Evolutionary conservation across 2,113 vertebrate genomes (phyloP), one percentile per base, ranked within the genome.

Genomic region (Scolopax mira): DNA sequence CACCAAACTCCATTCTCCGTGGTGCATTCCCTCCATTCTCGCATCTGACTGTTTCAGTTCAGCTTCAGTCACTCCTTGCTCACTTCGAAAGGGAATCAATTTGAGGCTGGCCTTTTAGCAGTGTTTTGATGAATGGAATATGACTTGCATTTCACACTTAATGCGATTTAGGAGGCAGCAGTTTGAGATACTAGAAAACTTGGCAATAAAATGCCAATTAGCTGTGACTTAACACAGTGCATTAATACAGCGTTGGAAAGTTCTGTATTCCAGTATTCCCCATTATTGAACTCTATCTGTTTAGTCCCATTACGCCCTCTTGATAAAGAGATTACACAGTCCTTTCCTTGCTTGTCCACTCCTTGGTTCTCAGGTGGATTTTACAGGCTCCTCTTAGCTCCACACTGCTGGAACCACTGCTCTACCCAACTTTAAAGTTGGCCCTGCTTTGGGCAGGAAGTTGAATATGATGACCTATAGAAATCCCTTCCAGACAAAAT

Each of bases 191-290:
- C 30, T 42, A 21, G 73, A 78, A 93, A 79, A 85, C 61, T 44
- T 88, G 70, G 88, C 93, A 97, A 87, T 89, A 89, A 95, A 93
- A 85, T 85, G 66, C 66, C 92, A 91, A 79, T 95, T 96, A 94
- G 52, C 74, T 89, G 58, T 69, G 74, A 85, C 78, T 96, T 84
- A 89, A 55, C 52, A 30, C 65, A 78, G 69, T 42, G 41, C 70
- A 21, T 70, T 77, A 89, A 60, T n/a, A 62, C 21, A 65, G 61
- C 46, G 61, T 52, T 79, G 79, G 52, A 89, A 75, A 67, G n/a
- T n/a, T n/a, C n/a, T n/a, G n/a, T n/a, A n/a, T n/a, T 67, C 49
- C 52, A 7, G 19, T 42, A 23, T 44, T 69, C 33, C 54, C 49
- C 71, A 3, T 82, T 79, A 79, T 35, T 82, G 84, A 91, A 87